Evolutionary conservation across 2,888 invertebrate species (phyloP).

Genomic region (Cephus runcator): DNA sequence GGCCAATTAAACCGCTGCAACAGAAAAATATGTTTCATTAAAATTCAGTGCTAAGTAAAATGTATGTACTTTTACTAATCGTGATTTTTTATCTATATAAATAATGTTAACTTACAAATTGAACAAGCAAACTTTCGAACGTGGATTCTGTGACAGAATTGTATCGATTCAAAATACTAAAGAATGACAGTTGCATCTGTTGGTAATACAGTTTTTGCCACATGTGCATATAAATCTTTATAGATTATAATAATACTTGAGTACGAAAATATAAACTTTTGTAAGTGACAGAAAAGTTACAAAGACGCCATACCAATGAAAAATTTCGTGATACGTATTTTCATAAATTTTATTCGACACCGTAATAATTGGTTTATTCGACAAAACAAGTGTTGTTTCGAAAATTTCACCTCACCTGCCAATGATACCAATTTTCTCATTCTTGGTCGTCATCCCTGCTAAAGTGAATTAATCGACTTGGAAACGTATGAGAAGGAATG

Average conservation of each 20-base stretch:
- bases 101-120: background rate
- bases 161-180: background rate
- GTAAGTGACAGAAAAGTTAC: background rate
- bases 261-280: background rate
- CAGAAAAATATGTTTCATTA: conserved; percentile 11
- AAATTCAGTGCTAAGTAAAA: background rate
- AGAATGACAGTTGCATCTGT: background rate
- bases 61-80: background rate
- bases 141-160: background rate
- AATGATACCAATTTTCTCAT: conserved; percentile 79
- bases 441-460: conserved; percentile 59
- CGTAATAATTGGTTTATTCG: background rate
- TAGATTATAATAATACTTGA: background rate
- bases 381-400: background rate
- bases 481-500: background rate
- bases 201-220: background rate
- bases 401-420: conserved; percentile 72
- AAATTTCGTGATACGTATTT: background rate
- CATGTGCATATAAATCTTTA: background rate
- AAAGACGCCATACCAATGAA: background rate
- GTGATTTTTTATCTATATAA: background rate
- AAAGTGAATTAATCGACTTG: background rate
- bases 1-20: conserved; percentile 92
- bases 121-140: background rate
- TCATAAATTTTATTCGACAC: background rate